Conservation (phyloP, 2,797 vertebrate genomes). For the Ceryle rudis region DNA sequence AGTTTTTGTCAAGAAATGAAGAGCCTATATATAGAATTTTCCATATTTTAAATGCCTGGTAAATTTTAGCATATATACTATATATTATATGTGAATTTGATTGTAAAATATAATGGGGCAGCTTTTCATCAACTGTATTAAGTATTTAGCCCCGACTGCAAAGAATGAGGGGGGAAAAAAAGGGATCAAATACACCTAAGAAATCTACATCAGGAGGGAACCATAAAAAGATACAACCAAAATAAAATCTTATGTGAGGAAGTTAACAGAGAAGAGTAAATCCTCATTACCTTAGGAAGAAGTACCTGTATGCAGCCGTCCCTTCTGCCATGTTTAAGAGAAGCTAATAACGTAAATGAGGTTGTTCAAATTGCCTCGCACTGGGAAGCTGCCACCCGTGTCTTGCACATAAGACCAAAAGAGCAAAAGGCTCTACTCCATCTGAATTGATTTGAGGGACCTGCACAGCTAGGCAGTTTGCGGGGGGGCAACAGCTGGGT, state of each 20-base stretch:
- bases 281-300: background rate
- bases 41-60: background rate
- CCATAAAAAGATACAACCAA: conserved; percentile 45
- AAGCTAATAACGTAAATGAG: background rate
- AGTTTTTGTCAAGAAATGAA: background rate
- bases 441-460: background rate
- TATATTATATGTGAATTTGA: background rate
- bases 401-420: rapidly evolving
- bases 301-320: background rate
- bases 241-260: conserved; percentile 45
- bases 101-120: background rate
- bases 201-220: conserved; percentile 11
- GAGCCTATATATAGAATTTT: background rate
- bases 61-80: background rate
- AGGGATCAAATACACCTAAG: background rate
- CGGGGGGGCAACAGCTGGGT: background rate
- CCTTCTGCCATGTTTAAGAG: background rate
- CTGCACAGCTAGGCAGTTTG: background rate
- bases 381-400: background rate
- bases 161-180: background rate
- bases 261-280: background rate
- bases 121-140: background rate
- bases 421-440: background rate
- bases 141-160: rapidly evolving
- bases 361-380: rapidly evolving